These are phyloP conservation scores for Macrochelys suwanniensis DNA, from an alignment of 2,797 vertebrate species.

Conservation along the genomic window DNA sequence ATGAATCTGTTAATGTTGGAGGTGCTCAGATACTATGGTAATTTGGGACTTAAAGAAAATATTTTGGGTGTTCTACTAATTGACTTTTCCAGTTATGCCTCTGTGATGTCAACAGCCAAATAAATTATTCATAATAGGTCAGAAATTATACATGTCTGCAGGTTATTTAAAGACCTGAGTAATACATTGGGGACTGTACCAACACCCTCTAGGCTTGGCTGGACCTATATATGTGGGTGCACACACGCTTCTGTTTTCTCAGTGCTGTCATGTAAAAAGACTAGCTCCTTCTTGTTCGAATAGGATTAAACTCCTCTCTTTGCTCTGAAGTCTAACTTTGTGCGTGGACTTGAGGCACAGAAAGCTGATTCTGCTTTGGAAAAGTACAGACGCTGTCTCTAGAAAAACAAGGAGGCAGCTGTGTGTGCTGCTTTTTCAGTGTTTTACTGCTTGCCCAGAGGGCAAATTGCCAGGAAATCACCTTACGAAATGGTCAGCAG, in stretches of 20 bases:
- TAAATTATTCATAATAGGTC: background rate
- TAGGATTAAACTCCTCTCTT: background rate
- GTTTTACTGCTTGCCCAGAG: background rate
- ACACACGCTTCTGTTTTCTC: background rate
- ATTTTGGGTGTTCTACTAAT: background rate
- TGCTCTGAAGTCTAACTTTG: background rate
- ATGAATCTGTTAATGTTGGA: background rate
- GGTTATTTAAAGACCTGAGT: background rate
- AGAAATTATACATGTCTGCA: background rate
- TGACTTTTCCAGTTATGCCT: background rate
- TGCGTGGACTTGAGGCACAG: background rate
- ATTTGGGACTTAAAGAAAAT: background rate
- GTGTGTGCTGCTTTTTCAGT: background rate
- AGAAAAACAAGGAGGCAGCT: background rate
- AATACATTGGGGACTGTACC: background rate
- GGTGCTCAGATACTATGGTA: background rate
- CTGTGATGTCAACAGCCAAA: background rate
- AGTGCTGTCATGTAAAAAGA: background rate
- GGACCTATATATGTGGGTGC: background rate
- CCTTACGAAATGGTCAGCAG: background rate
- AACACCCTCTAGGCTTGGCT: background rate
- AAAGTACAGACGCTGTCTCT: background rate
- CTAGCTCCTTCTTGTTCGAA: background rate
- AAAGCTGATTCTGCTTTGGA: background rate
- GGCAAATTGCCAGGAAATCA: background rate